Evolutionary conservation across 2,113 vertebrate genomes (phyloP).

Genomic region (Drymodes brunneopygia): DNA sequence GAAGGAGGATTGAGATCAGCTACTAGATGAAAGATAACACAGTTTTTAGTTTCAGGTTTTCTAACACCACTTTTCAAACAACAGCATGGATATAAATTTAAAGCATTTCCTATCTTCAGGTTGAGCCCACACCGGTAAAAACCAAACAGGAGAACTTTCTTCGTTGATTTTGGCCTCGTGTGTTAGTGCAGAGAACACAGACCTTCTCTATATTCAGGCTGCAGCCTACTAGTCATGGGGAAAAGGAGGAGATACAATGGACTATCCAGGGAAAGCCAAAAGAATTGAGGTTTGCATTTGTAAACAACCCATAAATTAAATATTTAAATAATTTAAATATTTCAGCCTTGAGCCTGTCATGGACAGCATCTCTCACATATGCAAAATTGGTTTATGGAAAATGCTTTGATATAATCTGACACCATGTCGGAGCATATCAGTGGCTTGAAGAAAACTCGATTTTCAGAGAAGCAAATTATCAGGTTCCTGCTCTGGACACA

Average conservation of each 20-base stretch:
- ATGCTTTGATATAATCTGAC: constrained; percentile 36
- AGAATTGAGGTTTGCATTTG: neutral
- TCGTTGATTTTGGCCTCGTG: neutral
- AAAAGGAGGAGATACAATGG: neutral
- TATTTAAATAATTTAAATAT: neutral
- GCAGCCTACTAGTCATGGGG: neutral
- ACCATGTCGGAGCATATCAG: constrained; percentile 14
- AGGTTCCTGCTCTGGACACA: neutral
- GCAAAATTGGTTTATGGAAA: neutral
- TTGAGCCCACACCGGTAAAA: neutral
- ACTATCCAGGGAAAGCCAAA: neutral
- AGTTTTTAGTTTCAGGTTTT: neutral
- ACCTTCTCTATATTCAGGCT: neutral
- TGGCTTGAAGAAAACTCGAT: neutral
- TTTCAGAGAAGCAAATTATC: neutral
- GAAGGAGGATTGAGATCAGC: neutral
- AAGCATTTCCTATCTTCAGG: neutral
- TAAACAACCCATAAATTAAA: neutral
- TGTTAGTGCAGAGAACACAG: neutral
- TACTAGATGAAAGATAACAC: neutral
- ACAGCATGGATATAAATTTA: neutral
- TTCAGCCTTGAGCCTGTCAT: neutral
- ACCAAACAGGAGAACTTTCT: neutral
- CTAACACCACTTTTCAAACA: neutral
- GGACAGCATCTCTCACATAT: neutral